Conservation (phyloP, 2,888 invertebrate genomes). For the Pinctada fucata region DNA sequence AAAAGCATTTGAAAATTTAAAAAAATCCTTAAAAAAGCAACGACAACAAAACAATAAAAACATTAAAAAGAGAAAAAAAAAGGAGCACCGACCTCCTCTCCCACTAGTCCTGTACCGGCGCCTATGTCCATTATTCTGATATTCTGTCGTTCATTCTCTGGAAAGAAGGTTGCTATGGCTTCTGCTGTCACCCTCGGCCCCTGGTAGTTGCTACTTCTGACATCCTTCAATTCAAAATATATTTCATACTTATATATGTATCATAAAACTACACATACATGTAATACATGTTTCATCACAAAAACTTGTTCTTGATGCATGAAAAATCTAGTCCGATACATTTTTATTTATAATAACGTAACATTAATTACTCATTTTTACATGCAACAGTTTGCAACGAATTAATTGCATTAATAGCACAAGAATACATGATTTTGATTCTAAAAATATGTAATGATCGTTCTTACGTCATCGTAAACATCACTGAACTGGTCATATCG, state of each 20-base stretch:
- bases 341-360: too few species aligned
- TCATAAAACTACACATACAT: too few species aligned
- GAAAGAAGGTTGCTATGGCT: neutral
- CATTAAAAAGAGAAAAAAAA: neutral
- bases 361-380: too few species aligned
- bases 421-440: neutral
- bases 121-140: neutral
- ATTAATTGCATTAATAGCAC: too few species aligned
- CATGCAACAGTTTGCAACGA: too few species aligned
- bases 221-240: neutral
- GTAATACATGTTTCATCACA: too few species aligned
- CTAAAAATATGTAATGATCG: neutral
- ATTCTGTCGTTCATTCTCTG: neutral
- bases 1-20: too few species aligned
- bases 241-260: too few species aligned
- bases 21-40: neutral
- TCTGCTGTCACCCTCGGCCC: neutral
- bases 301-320: too few species aligned
- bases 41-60: neutral
- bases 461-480: neutral
- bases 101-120: neutral
- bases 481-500: slow-evolving; percentile 1
- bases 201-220: neutral
- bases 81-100: neutral
- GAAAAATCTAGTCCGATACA: too few species aligned